These are phyloP conservation scores for Selene dorsalis DNA, from an alignment of 2,797 vertebrate species.

Conservation along the genomic window DNA sequence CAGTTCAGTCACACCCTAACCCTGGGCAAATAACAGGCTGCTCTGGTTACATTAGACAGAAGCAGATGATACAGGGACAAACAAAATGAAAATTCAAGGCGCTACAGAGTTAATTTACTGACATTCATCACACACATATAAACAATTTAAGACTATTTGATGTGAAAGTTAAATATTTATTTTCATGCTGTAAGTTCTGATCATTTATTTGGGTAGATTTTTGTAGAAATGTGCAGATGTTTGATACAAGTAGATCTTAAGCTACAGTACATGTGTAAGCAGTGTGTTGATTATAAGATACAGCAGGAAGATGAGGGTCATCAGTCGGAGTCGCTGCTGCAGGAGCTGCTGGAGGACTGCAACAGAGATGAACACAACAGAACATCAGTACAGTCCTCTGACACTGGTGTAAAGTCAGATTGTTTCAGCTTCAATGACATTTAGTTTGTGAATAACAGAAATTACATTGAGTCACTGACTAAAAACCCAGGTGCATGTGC, in stretches of 20 bases:
- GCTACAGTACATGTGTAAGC: background rate
- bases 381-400: conserved; percentile 7
- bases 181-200: background rate
- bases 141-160: background rate
- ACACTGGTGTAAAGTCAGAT: background rate
- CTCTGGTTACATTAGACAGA: background rate
- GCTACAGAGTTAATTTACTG: background rate
- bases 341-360: conserved; percentile 79
- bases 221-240: background rate
- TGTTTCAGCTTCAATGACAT: background rate
- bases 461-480: background rate
- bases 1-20: background rate
- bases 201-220: background rate
- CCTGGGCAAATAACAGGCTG: conserved; percentile 13
- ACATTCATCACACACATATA: background rate
- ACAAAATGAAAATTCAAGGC: background rate
- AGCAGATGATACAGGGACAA: background rate
- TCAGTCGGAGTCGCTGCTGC: conserved; percentile 81
- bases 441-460: background rate
- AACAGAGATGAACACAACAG: conserved; percentile 30
- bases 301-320: background rate
- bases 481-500: background rate
- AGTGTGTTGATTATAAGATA: background rate
- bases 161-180: background rate
- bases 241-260: background rate